Conservation (phyloP, 2,888 invertebrate genomes). For the Cosmorhoe ocellata region DNA sequence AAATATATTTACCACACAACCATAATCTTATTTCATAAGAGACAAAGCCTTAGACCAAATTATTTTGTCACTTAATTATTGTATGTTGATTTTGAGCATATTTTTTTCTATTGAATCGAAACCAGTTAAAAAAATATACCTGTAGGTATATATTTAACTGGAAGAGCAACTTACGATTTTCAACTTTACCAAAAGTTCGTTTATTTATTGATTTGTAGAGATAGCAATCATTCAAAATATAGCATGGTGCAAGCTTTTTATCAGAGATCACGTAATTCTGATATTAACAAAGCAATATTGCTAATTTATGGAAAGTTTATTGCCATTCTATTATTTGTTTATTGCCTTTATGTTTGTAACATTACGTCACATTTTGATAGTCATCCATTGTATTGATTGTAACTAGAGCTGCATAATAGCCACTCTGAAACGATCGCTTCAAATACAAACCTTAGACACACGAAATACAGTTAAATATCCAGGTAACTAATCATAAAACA, state of each 20-base stretch:
- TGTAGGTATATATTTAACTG: not conserved
- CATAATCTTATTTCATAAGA: conserved; percentile 71
- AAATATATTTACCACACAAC: conserved; percentile 64
- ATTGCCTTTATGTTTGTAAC: too few relatives aligned
- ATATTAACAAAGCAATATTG: too few relatives aligned
- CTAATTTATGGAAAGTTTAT: too few relatives aligned
- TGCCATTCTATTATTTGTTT: too few relatives aligned
- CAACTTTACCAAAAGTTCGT: not conserved
- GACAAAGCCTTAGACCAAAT: conserved; percentile 50
- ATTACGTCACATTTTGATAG: too few relatives aligned
- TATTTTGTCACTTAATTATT: conserved; percentile 42
- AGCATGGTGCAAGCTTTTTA: not conserved
- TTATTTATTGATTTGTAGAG: not conserved
- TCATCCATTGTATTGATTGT: too few relatives aligned
- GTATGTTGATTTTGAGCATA: conserved; percentile 39
- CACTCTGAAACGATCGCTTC: not conserved
- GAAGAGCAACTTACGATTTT: not conserved
- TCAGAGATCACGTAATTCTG: too few relatives aligned
- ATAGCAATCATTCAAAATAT: not conserved
- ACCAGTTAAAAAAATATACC: not conserved
- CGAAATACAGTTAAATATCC: conserved; percentile 5
- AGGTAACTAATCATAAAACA: conserved; percentile 2
- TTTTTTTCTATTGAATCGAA: conserved; percentile 5
- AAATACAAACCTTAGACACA: conserved; percentile 9
- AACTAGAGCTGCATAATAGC: too few relatives aligned